Evolutionary conservation across 2,888 invertebrate genomes (phyloP).

Genomic region (Drosophila neutralis): DNA sequence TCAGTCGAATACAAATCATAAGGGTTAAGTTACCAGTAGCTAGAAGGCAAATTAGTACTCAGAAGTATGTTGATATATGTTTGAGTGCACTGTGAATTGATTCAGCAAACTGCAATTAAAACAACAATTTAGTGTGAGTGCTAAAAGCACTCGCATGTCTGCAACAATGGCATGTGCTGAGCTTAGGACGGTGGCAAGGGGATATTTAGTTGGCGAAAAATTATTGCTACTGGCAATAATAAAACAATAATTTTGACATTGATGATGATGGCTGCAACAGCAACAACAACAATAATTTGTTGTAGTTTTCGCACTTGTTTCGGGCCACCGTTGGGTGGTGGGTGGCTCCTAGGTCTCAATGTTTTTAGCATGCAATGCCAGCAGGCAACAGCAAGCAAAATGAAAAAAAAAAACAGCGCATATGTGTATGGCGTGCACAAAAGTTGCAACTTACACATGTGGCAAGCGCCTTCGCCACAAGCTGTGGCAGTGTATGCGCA

Average conservation of each 20-base stretch:
- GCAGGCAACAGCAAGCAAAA: constrained; percentile 18
- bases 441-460: constrained; percentile 74
- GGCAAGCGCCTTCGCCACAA: constrained; percentile 49
- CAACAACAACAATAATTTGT: constrained; percentile 36
- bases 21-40: neutral
- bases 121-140: constrained; percentile 35
- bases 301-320: constrained; percentile 62
- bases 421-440: constrained; percentile 70
- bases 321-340: neutral
- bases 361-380: constrained; percentile 35
- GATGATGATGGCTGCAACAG: constrained; percentile 66
- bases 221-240: constrained; percentile 55
- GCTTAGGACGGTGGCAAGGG: neutral
- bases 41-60: neutral
- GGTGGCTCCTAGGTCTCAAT: constrained; percentile 36
- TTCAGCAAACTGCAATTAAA: constrained; percentile 37
- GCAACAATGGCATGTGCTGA: constrained; percentile 1
- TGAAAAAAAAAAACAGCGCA: constrained; percentile 29
- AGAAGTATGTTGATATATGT: neutral
- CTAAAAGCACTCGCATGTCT: constrained; percentile 23
- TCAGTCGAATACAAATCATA: neutral
- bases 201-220: constrained; percentile 1
- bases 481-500: constrained; percentile 27
- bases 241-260: constrained; percentile 78
- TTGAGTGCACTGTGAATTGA: constrained; percentile 7